These are phyloP conservation scores for Sialis fuliginosa DNA, from an alignment of 2,888 invertebrate species.

Conservation along the genomic window DNA sequence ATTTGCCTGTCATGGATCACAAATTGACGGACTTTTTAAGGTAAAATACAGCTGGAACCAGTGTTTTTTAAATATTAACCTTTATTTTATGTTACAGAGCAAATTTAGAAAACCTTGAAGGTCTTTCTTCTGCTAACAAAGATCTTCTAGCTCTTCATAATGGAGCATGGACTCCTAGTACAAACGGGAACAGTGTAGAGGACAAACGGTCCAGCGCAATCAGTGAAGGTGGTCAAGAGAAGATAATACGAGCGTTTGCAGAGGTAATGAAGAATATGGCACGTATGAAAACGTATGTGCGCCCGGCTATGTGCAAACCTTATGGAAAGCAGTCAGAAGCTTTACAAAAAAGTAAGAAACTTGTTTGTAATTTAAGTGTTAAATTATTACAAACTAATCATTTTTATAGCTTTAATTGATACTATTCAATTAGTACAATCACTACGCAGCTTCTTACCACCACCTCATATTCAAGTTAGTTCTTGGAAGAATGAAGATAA, in stretches of 20 bases:
- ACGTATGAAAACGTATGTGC: constrained; percentile 73
- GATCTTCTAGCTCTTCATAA: constrained; percentile 49
- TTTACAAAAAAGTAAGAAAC: constrained; percentile 60
- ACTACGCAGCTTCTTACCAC: constrained; percentile 65
- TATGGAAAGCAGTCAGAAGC: constrained; percentile 82
- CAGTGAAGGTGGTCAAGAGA: constrained; percentile 54
- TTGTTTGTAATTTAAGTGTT: not conserved
- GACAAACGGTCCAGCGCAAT: constrained; percentile 13
- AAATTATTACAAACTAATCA: not conserved
- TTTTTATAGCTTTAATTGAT: constrained; percentile 56
- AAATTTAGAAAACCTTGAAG: constrained; percentile 53
- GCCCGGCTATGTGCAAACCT: constrained; percentile 80
- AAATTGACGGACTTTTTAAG: constrained; percentile 53
- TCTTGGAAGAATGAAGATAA: constrained; percentile 80
- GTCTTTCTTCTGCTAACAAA: constrained; percentile 33
- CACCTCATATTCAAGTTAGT: constrained; percentile 74
- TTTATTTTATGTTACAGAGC: constrained; percentile 26
- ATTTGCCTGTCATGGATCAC: constrained; percentile 32
- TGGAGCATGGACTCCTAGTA: constrained; percentile 37
- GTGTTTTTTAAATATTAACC: not conserved
- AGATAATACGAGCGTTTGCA: constrained; percentile 68
- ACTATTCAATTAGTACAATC: constrained; percentile 77
- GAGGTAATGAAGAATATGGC: constrained; percentile 79
- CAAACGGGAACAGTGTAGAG: constrained; percentile 5
- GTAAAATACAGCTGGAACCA: constrained; percentile 13